These are phyloP conservation scores for Drosophila funebris DNA, from an alignment of 1,140 invertebrate genomes.

Conservation along the genomic window DNA sequence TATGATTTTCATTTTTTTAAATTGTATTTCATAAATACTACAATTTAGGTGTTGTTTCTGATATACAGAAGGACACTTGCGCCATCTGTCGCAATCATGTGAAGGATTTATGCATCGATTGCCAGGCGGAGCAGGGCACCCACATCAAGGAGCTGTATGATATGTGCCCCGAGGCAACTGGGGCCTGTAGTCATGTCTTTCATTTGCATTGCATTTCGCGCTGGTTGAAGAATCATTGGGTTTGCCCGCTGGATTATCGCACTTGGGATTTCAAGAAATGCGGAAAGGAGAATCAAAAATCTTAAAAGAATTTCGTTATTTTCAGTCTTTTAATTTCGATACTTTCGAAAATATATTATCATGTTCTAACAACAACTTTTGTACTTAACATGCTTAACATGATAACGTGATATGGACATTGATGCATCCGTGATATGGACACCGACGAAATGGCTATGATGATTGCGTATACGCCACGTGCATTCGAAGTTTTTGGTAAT, in stretches of 20 bases:
- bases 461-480: slow-evolving; percentile 18
- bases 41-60: not conserved
- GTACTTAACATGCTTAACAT: too few relatives aligned
- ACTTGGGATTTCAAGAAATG: not conserved
- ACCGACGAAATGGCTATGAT: too few relatives aligned
- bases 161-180: not conserved
- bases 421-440: too few relatives aligned
- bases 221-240: not conserved
- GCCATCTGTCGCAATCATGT: slow-evolving; percentile 24
- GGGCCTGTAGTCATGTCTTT: slow-evolving; percentile 9
- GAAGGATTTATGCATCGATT: slow-evolving; percentile 6
- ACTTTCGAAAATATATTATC: not conserved
- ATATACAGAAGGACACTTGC: slow-evolving; percentile 1
- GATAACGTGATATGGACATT: too few relatives aligned
- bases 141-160: not conserved
- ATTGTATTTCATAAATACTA: too few relatives aligned
- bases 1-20: not conserved
- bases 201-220: slow-evolving; percentile 27
- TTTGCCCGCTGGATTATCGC: slow-evolving; percentile 13
- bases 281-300: slow-evolving; percentile 8
- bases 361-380: too few relatives aligned
- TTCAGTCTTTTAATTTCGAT: not conserved
- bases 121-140: slow-evolving; percentile 6
- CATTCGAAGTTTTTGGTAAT: not conserved
- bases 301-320: not conserved